Evolutionary conservation across 2,888 invertebrate genomes (phyloP), one percentile per base, ranked within the genome.

Genomic region (Agrilus mali): DNA sequence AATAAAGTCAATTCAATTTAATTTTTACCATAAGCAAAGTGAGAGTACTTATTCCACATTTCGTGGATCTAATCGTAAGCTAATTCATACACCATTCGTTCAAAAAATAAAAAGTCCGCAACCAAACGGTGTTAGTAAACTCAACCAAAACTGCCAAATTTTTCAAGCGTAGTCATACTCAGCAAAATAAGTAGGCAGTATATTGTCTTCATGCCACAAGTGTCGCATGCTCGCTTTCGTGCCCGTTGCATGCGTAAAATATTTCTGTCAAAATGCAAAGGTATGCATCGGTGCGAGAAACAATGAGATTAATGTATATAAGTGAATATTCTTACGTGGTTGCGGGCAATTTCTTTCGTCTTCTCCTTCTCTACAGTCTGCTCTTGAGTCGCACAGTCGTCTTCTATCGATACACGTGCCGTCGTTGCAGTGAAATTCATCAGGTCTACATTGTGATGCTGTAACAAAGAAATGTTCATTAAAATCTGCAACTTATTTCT

Each of bases 331-430:
- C 47, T 49, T 46, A 52, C 50, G 45, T 46, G 27, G 37, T 40
- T 40, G 45, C 17, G 48, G 64, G 65, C 82, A 82, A 50, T 71
- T 59, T 16, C 53, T 54, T 65, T 84, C 84, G 53, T 84, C 83
- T 55, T 78, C 77, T 33, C 67, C 66, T 44, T 71, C 68, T 10
- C 59, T 60, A 54, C 83, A 83, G 55, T 83, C 80, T n/a, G 53
- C 42, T 10, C 68, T 64, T 4, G 66, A 61, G 60, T 85, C 72
- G 61, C 86, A 86, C 46, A 70, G 69, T 46, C 70, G 70, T 31
- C 58, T 55, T 10, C 61, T 60, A 47, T 68, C 68, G 50, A 81
- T 74, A 55, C 80, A 80, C 43, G 66, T 63, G 17, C 74, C 74
- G 53, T 74, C 70, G 48, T 66, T 55, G 59, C 80, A 80, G 2